Percentiles rank a stretch among this genome's conserved stretches.
These are phyloP conservation scores for Clarias batrachus DNA, from an alignment of 2,113 vertebrate genomes.

Conservation along the genomic window DNA sequence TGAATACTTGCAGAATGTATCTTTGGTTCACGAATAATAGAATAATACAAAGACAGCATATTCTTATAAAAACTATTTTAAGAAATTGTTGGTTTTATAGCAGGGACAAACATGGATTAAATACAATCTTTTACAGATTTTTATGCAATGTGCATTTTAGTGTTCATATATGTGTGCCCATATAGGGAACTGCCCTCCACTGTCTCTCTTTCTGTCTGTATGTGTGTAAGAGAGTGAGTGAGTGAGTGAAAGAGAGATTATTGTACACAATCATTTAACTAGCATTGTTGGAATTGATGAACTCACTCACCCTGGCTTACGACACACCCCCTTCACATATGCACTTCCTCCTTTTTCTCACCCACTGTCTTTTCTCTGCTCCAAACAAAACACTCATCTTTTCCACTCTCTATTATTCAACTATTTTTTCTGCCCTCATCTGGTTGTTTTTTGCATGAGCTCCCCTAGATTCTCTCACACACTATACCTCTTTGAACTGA, in stretches of 20 bases:
- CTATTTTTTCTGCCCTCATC: neutral
- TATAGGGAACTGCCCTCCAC: neutral
- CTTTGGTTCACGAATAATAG: constrained; percentile 6
- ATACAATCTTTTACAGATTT: too few species aligned
- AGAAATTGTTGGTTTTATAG: neutral
- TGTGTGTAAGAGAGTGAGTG: neutral
- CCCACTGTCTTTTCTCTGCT: neutral
- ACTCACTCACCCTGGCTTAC: constrained; percentile 70
- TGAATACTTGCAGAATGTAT: neutral
- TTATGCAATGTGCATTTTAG: neutral
- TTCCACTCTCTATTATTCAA: too few species aligned
- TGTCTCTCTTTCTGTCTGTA: neutral
- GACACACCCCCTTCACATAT: constrained; percentile 35
- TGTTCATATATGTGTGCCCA: constrained; percentile 7
- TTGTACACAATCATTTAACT: constrained; percentile 66
- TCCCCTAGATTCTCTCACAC: neutral
- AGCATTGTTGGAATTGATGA: constrained; percentile 66
- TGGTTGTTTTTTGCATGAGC: neutral
- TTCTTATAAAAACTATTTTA: neutral
- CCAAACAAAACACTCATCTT: neutral
- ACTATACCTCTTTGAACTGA: neutral
- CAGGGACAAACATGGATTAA: too few species aligned
- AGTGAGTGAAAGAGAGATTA: neutral
- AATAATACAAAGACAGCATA: too few species aligned
- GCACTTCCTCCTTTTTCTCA: constrained; percentile 1